Percentiles rank a stretch among this genome's conserved stretches.
These are phyloP conservation scores for Sceliomorpha sp. DNA, from an alignment of 2,888 invertebrate genomes.

Conservation along the genomic window DNA sequence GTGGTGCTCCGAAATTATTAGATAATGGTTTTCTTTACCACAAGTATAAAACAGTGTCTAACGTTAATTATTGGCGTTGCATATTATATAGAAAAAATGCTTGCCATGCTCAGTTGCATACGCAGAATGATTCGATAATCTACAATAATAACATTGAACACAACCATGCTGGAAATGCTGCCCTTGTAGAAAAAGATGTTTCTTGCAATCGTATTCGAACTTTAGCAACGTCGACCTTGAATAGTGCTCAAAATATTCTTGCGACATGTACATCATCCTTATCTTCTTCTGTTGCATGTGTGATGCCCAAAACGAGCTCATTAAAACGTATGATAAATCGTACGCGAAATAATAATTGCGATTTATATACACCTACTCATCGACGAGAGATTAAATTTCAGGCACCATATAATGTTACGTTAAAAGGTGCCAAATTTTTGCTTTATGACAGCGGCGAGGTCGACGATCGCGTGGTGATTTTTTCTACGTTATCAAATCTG, in stretches of 20 bases:
- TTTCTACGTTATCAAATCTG: constrained; percentile 8
- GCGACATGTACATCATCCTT: not conserved
- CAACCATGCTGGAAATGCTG: constrained; percentile 6
- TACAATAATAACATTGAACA: too few relatives aligned
- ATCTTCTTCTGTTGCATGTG: not conserved
- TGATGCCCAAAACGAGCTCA: too few relatives aligned
- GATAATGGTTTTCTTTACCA: too few relatives aligned
- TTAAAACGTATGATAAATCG: constrained; percentile 5
- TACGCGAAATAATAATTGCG: not conserved
- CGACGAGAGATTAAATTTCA: not conserved
- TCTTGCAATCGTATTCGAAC: not conserved
- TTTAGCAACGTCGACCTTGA: not conserved
- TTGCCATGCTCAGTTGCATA: too few relatives aligned
- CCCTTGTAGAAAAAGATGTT: constrained; percentile 5
- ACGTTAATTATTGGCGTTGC: too few relatives aligned
- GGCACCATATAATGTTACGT: not conserved
- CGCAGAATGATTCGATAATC: too few relatives aligned
- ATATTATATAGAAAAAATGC: too few relatives aligned
- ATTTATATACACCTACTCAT: not conserved
- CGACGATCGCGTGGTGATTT: constrained; percentile 2
- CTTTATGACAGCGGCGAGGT: not conserved
- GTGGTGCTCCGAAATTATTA: too few relatives aligned
- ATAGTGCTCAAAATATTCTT: not conserved
- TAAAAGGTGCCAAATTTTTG: not conserved
- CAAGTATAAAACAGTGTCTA: too few relatives aligned